Percentiles rank a stretch among this genome's conserved stretches.
These are phyloP conservation scores for Manduca sexta DNA, from an alignment of 1,140 invertebrate genomes.

Conservation along the genomic window DNA sequence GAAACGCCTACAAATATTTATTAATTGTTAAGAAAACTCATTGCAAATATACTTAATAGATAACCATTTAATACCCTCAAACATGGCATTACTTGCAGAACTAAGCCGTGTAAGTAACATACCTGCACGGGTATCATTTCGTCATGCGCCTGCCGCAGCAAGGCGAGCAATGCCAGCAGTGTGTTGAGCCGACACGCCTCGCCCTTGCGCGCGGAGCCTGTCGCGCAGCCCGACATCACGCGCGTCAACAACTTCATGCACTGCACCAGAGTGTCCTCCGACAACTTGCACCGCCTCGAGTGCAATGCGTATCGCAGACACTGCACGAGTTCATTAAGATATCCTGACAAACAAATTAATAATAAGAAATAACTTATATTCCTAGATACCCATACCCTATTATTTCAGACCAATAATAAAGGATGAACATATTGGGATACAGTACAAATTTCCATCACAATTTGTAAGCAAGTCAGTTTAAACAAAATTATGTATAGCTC, in stretches of 20 bases:
- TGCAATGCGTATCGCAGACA: constrained; percentile 46
- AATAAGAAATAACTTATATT: too few species aligned
- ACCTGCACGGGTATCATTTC: constrained; percentile 50
- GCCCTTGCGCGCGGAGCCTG: constrained; percentile 46
- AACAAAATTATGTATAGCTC: too few species aligned
- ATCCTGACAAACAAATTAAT: constrained; percentile 25
- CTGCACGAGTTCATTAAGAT: constrained; percentile 56
- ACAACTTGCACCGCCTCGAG: constrained; percentile 45
- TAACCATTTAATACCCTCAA: too few species aligned
- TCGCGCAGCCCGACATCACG: constrained; percentile 32
- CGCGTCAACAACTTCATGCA: constrained; percentile 28
- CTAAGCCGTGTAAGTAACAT: background rate
- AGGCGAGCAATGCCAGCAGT: constrained; percentile 33
- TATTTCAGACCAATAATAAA: too few species aligned
- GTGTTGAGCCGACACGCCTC: constrained; percentile 46
- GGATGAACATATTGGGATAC: too few species aligned
- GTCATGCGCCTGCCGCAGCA: constrained; percentile 29
- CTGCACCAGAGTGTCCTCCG: constrained; percentile 37
- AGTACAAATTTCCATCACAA: too few species aligned
- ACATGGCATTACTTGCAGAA: too few species aligned
- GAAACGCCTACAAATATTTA: too few species aligned
- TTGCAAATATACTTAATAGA: too few species aligned
- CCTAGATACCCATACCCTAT: too few species aligned
- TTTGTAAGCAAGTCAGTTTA: too few species aligned
- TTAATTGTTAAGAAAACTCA: too few species aligned